Percentiles rank a stretch among this genome's conserved stretches.
These are phyloP conservation scores for Phylloscopus whistleri DNA, from an alignment of 2,113 vertebrate species.

Conservation along the genomic window DNA sequence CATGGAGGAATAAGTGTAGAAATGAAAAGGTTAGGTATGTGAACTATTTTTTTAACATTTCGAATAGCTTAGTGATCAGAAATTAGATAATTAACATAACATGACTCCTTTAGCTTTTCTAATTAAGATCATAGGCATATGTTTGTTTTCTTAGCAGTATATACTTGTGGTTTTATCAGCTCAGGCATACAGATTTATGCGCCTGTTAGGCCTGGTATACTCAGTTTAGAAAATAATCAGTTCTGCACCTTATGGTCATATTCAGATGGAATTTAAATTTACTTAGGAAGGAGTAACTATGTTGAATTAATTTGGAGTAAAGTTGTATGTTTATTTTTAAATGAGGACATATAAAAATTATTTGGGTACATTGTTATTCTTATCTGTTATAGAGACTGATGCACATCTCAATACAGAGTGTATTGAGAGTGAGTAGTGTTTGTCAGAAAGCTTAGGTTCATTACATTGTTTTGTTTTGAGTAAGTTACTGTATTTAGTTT, in stretches of 20 bases:
- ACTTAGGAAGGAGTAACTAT: neutral
- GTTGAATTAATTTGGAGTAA: neutral
- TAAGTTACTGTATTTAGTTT: neutral
- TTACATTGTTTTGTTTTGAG: neutral
- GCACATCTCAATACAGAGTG: neutral
- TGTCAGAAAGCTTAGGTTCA: neutral
- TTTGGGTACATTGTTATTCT: neutral
- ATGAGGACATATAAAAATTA: neutral
- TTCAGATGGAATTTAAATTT: neutral
- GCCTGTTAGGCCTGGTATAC: neutral
- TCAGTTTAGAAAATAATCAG: neutral
- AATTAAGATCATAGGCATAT: neutral
- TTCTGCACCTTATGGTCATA: neutral
- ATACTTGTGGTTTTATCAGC: neutral
- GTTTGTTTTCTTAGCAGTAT: neutral
- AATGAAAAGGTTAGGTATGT: slow-evolving; percentile 5
- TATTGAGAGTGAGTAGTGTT: neutral
- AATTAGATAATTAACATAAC: slow-evolving; percentile 10
- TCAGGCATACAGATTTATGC: neutral
- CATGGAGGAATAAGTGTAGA: neutral
- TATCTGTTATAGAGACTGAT: neutral
- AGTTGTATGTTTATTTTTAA: neutral
- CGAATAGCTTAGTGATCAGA: slow-evolving; percentile 28
- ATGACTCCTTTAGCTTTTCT: slow-evolving; percentile 27
- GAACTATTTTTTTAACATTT: neutral